Evolutionary conservation across 2,797 vertebrate species (phyloP).

Genomic region (Darevskia nairensis): DNA sequence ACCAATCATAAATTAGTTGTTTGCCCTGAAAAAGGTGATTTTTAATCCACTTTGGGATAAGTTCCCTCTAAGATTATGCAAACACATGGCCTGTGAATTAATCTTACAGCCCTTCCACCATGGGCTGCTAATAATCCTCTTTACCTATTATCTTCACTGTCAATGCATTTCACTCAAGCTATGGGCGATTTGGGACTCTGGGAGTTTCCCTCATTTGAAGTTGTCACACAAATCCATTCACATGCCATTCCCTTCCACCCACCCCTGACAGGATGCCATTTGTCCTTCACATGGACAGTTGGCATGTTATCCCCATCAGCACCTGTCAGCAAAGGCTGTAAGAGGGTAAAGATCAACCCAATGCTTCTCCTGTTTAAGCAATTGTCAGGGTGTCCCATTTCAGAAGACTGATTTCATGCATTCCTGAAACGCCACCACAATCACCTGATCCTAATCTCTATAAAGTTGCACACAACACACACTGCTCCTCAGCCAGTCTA

Average conservation of each 20-base stretch:
- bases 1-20: neutral
- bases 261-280: constrained; percentile 38
- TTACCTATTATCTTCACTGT: neutral
- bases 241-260: neutral
- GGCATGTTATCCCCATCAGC: constrained; percentile 21
- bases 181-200: neutral
- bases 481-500: neutral
- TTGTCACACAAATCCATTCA: constrained; percentile 29
- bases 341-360: constrained; percentile 59
- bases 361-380: constrained; percentile 52
- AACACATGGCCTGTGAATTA: neutral
- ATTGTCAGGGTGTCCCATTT: constrained; percentile 52
- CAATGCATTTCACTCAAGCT: neutral
- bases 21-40: constrained; percentile 1
- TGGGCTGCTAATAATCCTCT: neutral
- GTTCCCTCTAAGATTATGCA: constrained; percentile 10
- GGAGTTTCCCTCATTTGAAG: neutral
- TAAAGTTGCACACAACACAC: constrained; percentile 29
- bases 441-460: constrained; percentile 31
- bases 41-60: neutral
- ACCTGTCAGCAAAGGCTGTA: constrained; percentile 55
- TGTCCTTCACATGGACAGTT: constrained; percentile 44
- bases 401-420: constrained; percentile 44
- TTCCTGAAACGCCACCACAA: constrained; percentile 19
- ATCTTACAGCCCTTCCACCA: neutral